Evolutionary conservation across 2,113 vertebrate species (phyloP), one percentile per base, ranked within the genome.

Genomic region (Phodopus roborovskii): DNA sequence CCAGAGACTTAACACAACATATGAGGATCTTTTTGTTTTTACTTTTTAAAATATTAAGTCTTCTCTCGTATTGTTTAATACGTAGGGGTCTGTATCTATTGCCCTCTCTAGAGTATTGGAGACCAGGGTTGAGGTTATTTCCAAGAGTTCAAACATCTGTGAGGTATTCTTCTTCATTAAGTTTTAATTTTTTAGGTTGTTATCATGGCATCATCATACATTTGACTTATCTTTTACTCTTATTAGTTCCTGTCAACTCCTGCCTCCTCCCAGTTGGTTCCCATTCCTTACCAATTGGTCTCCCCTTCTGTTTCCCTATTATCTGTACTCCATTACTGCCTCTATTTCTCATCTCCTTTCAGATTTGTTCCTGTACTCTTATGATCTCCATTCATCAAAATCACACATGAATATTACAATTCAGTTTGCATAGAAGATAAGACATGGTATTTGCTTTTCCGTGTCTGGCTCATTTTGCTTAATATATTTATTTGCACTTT

Each of bases 111-210:
- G 26, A 8, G 8, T 15, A 3, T 68, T 13, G 28, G 3, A 28
- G 1, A 17, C 16, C 39, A 42, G 30, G 0, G 0, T n/a, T 50
- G 45, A 2, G 17, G 15, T 13, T 30, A 30, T 33, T 64, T 39
- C 6, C 33, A 33, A n/a, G 50, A 45, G 1, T 75, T 93, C 39
- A 84, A 39, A 53, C 12, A 70, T 68, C 16, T 36, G 7, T 83
- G 36, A 2, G 53, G 16, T n/a, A 22, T 73, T 17, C 5, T 68
- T 82, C 58, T 39, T 58, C 6, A 7, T 82, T 81, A 58, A 56
- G 53, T 56, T 56, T 56, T 56, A 56, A 81, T 24, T 26, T 56
- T 58, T 26, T n/a, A 58, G 22, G 22, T 60, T 60, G n/a, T 1
- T 16, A 24, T 39, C 12, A 26, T 39, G 22, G 1, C 56, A 26